Evolutionary conservation across 2,888 invertebrate genomes (phyloP).

Genomic region (Cistogaster globosa): DNA sequence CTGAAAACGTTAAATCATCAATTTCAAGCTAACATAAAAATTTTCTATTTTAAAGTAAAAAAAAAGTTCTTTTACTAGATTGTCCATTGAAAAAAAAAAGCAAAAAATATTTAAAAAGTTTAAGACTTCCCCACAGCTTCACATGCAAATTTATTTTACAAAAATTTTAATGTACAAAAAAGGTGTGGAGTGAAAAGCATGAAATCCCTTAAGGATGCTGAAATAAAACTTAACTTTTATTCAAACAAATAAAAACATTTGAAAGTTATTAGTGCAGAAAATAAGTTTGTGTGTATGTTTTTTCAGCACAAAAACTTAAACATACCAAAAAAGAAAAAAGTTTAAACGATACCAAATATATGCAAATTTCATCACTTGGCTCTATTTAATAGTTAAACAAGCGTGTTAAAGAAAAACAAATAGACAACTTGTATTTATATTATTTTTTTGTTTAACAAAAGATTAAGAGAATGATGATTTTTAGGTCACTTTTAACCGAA

Average conservation of each 20-base stretch:
- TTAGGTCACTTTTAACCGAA: not conserved
- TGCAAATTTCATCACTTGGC: constrained; percentile 60
- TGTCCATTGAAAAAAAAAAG: not conserved
- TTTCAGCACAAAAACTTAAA: constrained; percentile 19
- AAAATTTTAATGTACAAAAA: constrained; percentile 6
- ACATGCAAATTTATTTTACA: not conserved
- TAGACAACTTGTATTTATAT: constrained; percentile 37
- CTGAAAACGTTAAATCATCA: no score
- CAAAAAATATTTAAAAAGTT: not conserved
- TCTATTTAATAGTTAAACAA: constrained; percentile 55
- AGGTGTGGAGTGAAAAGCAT: constrained; percentile 14
- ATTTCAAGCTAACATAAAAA: not conserved
- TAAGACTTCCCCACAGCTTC: not conserved
- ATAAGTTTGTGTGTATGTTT: constrained; percentile 29
- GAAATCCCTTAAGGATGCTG: constrained; percentile 27
- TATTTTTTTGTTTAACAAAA: constrained; percentile 9
- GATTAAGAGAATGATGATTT: constrained; percentile 7
- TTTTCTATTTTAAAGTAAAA: not conserved
- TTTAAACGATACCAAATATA: constrained; percentile 46
- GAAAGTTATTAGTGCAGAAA: constrained; percentile 58
- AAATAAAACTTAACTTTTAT: constrained; percentile 39
- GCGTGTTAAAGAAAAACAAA: constrained; percentile 52
- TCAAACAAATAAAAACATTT: constrained; percentile 37
- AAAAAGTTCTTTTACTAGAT: not conserved
- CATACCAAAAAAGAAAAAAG: constrained; percentile 35